Evolutionary conservation across 1,140 invertebrate species (phyloP), one percentile per base, ranked within the genome.

Genomic region (Scaptomyza graminum): DNA sequence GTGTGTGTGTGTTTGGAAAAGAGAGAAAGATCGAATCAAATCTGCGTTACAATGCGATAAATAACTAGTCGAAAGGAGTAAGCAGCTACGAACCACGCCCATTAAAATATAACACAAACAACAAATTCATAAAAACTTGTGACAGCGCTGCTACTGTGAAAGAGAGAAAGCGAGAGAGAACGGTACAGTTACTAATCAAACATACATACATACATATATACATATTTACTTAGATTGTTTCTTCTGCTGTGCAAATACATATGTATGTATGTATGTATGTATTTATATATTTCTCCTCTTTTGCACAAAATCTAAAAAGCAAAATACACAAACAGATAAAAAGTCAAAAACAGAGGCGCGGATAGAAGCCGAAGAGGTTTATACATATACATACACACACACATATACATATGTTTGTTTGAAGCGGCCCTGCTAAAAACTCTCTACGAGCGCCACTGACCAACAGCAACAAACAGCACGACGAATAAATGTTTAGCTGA

Each of bases 401-500:
- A 39, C 25, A 39, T 43, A 4, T 3, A 25, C 25, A n/a, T 22
- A 22, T 22, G 18, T 22, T 3, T 22, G 18, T 22, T 22, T 22
- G 18, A 34, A 11, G n/a, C 22, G 52, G 39, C 39, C 56, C 70
- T 39, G 22, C 9, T 16, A n/a, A 50, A 18, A 31, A 25, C 11
- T 43, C 11, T 43, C 49, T 50, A 66, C 49, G 70, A 63, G 59
- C 66, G 78, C 67, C 69, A 68, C 62, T 74, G 70, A 72, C 37
- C 68, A 81, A 39, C 64, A 65, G 60, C 67, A 72, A 67, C 59
- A 52, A 39, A 55, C 18, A 61, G 15, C 55, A 66, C 64, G 60
- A 75, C n/a, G n/a, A 82, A 75, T 78, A 83, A 87, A 77, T 81
- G 79, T 74, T 87, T 88, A 76, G 78, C 74, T 89, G 85, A 89